Conservation (phyloP, 2,113 vertebrate species). For the Clinocottus analis region DNA sequence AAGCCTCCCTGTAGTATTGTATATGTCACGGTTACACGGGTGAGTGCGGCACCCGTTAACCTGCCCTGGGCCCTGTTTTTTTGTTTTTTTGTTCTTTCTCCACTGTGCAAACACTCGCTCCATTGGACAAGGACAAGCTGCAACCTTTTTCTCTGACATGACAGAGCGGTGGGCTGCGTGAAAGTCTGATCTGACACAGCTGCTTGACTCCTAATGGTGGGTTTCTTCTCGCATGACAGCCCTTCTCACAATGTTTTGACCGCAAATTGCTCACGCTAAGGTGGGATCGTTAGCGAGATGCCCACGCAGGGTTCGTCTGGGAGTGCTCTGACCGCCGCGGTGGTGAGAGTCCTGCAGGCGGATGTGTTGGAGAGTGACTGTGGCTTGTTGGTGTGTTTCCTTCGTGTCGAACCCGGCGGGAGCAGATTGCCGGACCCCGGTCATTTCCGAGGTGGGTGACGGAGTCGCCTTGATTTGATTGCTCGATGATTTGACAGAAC, state of each 20-base stretch:
- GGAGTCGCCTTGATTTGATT: background rate
- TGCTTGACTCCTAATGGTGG: conserved; percentile 73
- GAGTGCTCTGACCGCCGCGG: conserved; percentile 25
- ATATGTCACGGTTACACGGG: conserved; percentile 72
- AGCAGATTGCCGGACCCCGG: background rate
- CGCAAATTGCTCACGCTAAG: conserved; percentile 32
- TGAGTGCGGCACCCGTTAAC: conserved; percentile 66
- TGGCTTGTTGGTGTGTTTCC: background rate
- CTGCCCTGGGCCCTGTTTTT: conserved; percentile 67
- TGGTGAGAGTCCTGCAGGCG: background rate
- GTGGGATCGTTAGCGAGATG: conserved; percentile 28
- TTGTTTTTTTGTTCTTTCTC: conserved; percentile 16
- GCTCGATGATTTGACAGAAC: background rate
- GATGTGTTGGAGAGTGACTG: conserved; percentile 4
- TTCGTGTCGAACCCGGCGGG: background rate
- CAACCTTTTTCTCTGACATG: conserved; percentile 55
- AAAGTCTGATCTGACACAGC: conserved; percentile 72
- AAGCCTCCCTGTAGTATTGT: conserved; percentile 59
- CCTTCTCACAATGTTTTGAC: conserved; percentile 61
- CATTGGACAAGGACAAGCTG: conserved; percentile 71
- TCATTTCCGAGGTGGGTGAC: background rate
- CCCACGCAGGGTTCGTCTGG: conserved; percentile 13
- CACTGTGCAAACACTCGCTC: conserved; percentile 71
- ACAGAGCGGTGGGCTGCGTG: conserved; percentile 64
- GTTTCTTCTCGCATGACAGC: conserved; percentile 63